A percentile compares a stretch with the other conserved stretches of the same genome.
phyloP scores from a whole-genome alignment of 2,888 invertebrate genomes.

The Agrilus cyanescens region DNA sequence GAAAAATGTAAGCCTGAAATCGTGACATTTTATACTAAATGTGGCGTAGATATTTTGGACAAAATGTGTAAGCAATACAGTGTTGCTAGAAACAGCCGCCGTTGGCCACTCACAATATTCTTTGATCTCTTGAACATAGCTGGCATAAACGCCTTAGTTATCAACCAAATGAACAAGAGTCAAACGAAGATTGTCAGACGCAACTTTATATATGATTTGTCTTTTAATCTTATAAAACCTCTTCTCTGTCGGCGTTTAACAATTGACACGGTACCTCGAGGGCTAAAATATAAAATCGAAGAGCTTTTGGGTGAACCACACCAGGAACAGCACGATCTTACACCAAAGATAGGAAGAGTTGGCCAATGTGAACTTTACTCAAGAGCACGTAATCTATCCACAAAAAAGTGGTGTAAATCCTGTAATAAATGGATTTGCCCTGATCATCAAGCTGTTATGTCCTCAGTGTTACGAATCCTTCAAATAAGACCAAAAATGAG shows the following conservation, averaged over 20 bases:
- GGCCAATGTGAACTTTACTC: too few relatives aligned
- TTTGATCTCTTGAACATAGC: not conserved
- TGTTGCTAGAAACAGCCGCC: conserved; percentile 2
- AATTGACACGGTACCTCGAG: not conserved
- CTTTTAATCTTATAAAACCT: conserved; percentile 3
- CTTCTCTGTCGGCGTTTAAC: not conserved
- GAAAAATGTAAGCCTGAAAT: too few relatives aligned
- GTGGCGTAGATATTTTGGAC: conserved; percentile 1
- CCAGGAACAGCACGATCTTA: not conserved
- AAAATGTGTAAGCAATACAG: not conserved
- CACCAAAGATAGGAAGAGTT: too few relatives aligned
- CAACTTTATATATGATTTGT: not conserved
- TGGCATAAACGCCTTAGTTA: conserved; percentile 2
- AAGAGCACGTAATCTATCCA: not conserved
- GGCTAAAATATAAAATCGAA: not conserved
- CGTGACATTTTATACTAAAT: conserved; percentile 2
- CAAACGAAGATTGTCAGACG: not conserved
- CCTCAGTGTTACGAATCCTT: too few relatives aligned
- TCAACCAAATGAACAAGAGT: not conserved
- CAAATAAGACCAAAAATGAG: not conserved
- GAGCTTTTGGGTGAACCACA: not conserved
- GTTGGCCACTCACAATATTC: conserved; percentile 1
- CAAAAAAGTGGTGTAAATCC: not conserved
- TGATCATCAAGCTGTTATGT: too few relatives aligned
- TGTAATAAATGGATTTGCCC: not conserved